Conservation (phyloP, 1,140 invertebrate genomes). For the Prorops nasuta region DNA sequence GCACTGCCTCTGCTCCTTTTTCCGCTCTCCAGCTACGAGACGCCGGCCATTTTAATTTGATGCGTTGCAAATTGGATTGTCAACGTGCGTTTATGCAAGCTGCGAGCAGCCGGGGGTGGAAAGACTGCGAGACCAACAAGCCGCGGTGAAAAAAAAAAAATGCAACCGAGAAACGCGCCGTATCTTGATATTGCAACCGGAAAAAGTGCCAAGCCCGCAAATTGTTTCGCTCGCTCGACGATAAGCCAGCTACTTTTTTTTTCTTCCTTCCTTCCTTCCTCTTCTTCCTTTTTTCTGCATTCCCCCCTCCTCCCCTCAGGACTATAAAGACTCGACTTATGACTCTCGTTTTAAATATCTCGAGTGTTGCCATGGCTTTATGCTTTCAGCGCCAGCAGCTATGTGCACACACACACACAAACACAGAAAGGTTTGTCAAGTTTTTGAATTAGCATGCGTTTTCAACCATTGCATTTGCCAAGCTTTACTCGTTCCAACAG, state of each 20-base stretch:
- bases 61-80: slow-evolving; percentile 44
- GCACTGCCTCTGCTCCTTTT: no score
- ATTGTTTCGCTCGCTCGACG: background rate
- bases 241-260: background rate
- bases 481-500: no score
- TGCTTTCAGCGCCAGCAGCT: no score
- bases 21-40: background rate
- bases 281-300: background rate
- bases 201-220: background rate
- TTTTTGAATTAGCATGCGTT: no score
- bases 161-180: background rate
- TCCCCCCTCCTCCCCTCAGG: no score
- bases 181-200: background rate
- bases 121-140: background rate
- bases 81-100: slow-evolving; percentile 19
- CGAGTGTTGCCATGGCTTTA: no score
- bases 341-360: no score
- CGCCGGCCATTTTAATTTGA: slow-evolving; percentile 27
- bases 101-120: slow-evolving; percentile 5
- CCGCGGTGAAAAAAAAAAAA: background rate
- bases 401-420: no score
- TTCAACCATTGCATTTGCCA: no score
- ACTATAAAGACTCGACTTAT: no score
- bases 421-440: no score
- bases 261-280: background rate